Conservation (phyloP, 2,113 vertebrate species). For the Nannospalax galili region DNA sequence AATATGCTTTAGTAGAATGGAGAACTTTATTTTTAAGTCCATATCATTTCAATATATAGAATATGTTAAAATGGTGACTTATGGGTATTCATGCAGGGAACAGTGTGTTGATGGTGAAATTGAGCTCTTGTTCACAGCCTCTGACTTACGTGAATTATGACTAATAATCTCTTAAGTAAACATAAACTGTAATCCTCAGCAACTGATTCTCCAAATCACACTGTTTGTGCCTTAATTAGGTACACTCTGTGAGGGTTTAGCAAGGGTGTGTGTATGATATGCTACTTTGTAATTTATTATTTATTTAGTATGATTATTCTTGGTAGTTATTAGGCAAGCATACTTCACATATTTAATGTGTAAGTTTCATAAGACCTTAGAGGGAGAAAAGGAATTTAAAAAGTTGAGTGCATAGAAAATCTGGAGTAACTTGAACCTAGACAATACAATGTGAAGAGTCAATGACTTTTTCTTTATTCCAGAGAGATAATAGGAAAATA, state of each 20-base stretch:
- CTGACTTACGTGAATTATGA: not conserved
- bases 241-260: not conserved
- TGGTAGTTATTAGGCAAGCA: not conserved
- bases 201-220: not conserved
- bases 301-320: not conserved
- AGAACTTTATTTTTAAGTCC: constrained; percentile 3
- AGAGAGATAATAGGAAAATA: not conserved
- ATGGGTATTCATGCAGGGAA: not conserved
- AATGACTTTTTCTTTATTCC: not conserved
- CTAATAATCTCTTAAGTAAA: not conserved
- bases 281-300: not conserved
- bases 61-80: not conserved
- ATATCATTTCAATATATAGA: not conserved
- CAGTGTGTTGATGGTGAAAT: not conserved
- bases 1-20: not conserved
- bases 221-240: not conserved
- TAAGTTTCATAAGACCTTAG: not conserved
- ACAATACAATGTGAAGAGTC: not conserved
- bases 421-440: not conserved
- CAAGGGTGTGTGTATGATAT: not conserved
- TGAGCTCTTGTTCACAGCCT: not conserved
- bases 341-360: not conserved
- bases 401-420: not conserved
- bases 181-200: not conserved
- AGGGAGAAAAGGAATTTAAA: not conserved